Conservation (phyloP, 2,113 vertebrate genomes). For the Syrmaticus mikado region DNA sequence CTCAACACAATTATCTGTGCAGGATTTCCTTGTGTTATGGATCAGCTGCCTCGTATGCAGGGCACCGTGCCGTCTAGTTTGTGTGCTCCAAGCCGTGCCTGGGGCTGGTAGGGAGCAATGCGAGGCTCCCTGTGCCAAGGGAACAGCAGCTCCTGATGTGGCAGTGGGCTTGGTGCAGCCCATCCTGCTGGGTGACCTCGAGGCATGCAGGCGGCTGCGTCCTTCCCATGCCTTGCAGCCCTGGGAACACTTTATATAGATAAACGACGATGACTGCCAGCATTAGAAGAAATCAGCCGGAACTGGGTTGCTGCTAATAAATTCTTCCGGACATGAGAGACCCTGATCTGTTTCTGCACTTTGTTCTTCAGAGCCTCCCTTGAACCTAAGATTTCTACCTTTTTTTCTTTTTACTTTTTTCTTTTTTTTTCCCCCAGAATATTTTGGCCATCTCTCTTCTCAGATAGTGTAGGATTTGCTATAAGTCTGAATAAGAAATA, state of each 20-base stretch:
- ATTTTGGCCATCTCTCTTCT: background rate
- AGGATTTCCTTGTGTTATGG: background rate
- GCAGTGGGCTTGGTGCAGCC: fast-evolving
- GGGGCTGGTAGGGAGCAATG: background rate
- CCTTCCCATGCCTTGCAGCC: background rate
- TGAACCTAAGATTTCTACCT: background rate
- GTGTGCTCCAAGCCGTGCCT: fast-evolving
- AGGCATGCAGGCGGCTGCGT: background rate
- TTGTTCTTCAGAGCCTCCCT: background rate
- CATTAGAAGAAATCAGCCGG: background rate
- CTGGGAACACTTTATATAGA: background rate
- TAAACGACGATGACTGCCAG: background rate
- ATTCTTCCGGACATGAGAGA: background rate
- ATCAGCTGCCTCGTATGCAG: background rate
- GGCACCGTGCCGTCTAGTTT: fast-evolving
- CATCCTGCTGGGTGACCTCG: background rate
- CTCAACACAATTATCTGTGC: background rate
- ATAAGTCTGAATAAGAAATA: background rate
- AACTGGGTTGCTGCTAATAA: background rate
- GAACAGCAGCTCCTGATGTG: fast-evolving
- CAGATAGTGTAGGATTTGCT: background rate
- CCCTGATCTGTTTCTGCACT: background rate
- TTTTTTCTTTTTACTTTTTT: background rate
- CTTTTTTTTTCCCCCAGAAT: background rate
- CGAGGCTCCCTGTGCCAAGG: fast-evolving